Percentiles rank a stretch among this genome's conserved stretches.
These are phyloP conservation scores for Lerema accius DNA, from an alignment of 1,140 invertebrate species.

Conservation along the genomic window DNA sequence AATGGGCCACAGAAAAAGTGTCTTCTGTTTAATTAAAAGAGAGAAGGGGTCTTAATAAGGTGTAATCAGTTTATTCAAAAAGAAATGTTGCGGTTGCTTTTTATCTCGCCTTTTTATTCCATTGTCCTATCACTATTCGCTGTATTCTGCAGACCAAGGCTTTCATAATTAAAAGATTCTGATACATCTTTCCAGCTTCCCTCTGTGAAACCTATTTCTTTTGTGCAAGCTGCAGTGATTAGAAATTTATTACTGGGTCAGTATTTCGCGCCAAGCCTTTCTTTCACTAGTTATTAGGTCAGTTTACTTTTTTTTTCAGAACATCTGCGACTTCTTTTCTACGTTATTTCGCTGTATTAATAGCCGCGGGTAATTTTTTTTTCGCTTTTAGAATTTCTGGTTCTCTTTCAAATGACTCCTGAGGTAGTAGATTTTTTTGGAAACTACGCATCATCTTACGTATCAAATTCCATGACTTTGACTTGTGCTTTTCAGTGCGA, in stretches of 20 bases:
- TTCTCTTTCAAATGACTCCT: too few relatives aligned
- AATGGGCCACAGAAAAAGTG: too few relatives aligned
- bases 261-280: neutral
- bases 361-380: too few relatives aligned
- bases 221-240: neutral
- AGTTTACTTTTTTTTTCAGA: neutral
- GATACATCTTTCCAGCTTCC: neutral
- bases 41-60: neutral
- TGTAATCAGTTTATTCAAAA: neutral
- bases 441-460: too few relatives aligned
- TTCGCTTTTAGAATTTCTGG: too few relatives aligned
- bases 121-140: neutral
- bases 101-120: neutral
- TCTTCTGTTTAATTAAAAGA: neutral
- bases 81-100: neutral
- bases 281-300: neutral
- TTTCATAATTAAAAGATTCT: neutral
- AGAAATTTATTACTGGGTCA: neutral
- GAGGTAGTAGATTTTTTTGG: too few relatives aligned
- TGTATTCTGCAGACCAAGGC: neutral
- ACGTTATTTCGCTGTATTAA: too few relatives aligned
- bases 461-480: too few relatives aligned
- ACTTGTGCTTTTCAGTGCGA: conserved; percentile 5
- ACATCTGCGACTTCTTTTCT: too few relatives aligned
- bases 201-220: neutral